phyloP scores from a whole-genome alignment of 2,113 vertebrate genomes.

The Pithys albifrons region DNA sequence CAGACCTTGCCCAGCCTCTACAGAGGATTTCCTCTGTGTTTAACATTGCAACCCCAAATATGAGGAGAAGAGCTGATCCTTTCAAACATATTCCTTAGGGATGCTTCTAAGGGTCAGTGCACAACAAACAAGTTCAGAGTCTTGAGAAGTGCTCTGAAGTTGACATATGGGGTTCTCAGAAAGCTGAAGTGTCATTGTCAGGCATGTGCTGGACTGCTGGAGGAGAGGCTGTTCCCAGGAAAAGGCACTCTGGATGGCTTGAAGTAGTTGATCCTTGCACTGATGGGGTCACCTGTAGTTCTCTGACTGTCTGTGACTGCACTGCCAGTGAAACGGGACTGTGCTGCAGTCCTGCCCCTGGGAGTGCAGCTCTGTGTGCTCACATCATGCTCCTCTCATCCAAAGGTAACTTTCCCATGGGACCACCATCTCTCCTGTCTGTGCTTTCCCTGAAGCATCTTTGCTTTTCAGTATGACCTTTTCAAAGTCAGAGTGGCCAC shows the following conservation, averaged over 20 bases:
- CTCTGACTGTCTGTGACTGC: background rate
- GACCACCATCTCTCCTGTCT: background rate
- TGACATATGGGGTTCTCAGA: background rate
- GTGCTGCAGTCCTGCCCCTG: background rate
- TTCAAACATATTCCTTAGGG: background rate
- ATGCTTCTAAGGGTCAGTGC: background rate
- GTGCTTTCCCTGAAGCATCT: background rate
- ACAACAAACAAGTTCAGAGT: background rate
- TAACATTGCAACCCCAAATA: background rate
- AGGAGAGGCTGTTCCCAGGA: background rate
- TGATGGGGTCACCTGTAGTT: rapidly evolving
- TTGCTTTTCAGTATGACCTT: background rate
- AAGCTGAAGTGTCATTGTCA: background rate
- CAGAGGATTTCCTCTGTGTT: background rate
- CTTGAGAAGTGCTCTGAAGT: background rate
- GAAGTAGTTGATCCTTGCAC: background rate
- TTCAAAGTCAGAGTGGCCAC: background rate
- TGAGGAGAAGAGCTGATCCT: background rate
- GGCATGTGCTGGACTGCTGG: background rate
- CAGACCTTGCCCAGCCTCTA: background rate
- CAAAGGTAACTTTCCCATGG: background rate
- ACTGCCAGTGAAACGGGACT: background rate
- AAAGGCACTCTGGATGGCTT: background rate
- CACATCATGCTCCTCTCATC: rapidly evolving
- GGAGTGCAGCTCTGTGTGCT: background rate